Evolutionary conservation across 2,888 invertebrate genomes (phyloP), one percentile per base, ranked within the genome.

Genomic region (Agrilus cyanescens): DNA sequence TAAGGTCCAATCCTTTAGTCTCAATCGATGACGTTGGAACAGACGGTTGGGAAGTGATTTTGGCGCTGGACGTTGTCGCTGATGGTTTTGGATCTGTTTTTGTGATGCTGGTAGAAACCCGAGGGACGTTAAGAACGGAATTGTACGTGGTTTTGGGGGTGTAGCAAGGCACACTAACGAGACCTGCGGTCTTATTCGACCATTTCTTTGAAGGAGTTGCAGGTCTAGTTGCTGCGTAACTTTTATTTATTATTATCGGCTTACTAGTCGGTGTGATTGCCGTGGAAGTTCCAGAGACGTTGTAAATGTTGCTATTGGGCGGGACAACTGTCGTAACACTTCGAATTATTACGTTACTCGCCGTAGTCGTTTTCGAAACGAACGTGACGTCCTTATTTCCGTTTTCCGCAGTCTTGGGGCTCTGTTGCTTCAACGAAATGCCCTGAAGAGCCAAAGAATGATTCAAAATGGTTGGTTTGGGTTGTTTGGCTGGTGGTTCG

Each of bases 401-500:
- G 44, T 56, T 38, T 44, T 60, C 59, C 13, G 61, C 56, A 48
- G 60, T 59, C 29, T 57, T 59, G 46, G 60, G 60, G 40, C 61
- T 47, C 8, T 65, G 63, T 37, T 65, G 63, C 43, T 64, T 65
- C 43, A 63, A 62, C 1, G 65, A 63, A n/a, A 65, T 50, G 48
- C 62, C 62, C 43, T 62, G 57, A 14, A 65, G 50, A 14, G 59
- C 57, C 30, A 61, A 46, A 6, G 61, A 56, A 44, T 62, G 61
- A 38, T 63, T 63, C 20, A 62, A 49, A 38, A 53, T 52, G 5
- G 53, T 53, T 34, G 53, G 61, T 53, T 65, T 62, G 6, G 58
- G 54, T 32, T 56, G 55, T 47, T 63, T 62, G 3, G 50, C 32
- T 4, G 54, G 55, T 4, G 52, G 51, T 30, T 57, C 57, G 4